phyloP scores from a whole-genome alignment of 2,888 invertebrate genomes.

The Chrysolina americana region DNA sequence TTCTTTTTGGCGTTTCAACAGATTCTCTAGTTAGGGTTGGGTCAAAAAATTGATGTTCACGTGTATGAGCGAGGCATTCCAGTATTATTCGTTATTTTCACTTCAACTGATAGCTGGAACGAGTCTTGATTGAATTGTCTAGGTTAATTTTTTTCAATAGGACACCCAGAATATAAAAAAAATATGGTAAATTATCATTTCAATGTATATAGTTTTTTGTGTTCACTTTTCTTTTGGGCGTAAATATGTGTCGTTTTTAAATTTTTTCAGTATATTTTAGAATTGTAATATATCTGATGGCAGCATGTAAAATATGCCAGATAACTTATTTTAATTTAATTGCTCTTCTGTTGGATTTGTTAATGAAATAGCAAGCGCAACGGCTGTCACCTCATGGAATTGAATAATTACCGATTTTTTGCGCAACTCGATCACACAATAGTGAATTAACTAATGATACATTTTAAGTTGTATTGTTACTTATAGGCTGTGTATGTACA shows the following conservation, averaged over 20 bases:
- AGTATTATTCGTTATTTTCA: neutral
- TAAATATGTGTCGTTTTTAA: conserved; percentile 34
- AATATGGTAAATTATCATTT: no score
- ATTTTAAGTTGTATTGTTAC: conserved; percentile 61
- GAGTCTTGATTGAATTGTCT: neutral
- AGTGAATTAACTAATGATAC: conserved; percentile 40
- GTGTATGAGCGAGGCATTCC: neutral
- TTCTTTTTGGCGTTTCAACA: neutral
- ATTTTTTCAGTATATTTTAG: conserved; percentile 32
- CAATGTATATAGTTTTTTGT: neutral
- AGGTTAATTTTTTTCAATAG: no score
- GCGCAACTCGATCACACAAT: conserved; percentile 38
- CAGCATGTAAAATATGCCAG: conserved; percentile 35
- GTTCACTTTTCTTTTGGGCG: neutral
- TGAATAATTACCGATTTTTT: conserved; percentile 28
- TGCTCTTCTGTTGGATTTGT: neutral
- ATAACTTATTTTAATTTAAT: conserved; percentile 32
- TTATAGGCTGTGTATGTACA: conserved; percentile 70
- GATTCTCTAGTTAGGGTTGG: neutral
- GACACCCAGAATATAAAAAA: no score
- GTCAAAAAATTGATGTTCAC: neutral
- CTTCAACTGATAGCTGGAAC: neutral
- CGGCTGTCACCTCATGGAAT: conserved; percentile 35
- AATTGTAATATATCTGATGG: conserved; percentile 33
- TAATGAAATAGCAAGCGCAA: conserved; percentile 26